Percentiles rank a stretch among this genome's conserved stretches.
phyloP scores from a whole-genome alignment of 2,888 invertebrate species.

The Morinoia aosen region DNA sequence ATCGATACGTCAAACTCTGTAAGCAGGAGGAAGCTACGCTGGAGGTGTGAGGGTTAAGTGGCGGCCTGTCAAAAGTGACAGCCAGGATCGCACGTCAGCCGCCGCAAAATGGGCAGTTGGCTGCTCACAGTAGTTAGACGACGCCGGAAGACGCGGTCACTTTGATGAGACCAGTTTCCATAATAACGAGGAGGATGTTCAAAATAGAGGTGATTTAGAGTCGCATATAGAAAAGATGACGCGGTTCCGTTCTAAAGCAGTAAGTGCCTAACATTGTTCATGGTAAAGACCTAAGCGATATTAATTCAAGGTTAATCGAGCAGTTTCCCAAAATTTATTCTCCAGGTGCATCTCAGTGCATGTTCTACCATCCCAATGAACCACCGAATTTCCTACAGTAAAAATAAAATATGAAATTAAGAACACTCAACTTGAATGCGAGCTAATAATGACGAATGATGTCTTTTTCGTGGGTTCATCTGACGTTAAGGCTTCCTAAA shows the following conservation, averaged over 20 bases:
- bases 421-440: background rate
- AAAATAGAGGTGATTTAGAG: background rate
- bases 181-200: slow-evolving; percentile 12
- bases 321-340: background rate
- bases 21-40: background rate
- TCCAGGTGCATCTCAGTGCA: background rate
- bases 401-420: background rate
- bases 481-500: background rate
- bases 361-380: background rate
- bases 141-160: slow-evolving; percentile 9
- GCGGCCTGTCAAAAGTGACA: slow-evolving; percentile 20
- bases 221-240: background rate
- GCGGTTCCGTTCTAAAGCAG: background rate
- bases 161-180: slow-evolving; percentile 3
- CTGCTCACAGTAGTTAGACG: background rate
- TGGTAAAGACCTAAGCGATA: slow-evolving; percentile 6
- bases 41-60: slow-evolving; percentile 34
- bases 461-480: background rate
- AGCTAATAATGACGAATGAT: background rate
- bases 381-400: background rate
- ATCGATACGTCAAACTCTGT: background rate
- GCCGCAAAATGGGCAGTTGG: background rate
- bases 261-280: background rate
- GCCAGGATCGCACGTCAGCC: slow-evolving; percentile 27
- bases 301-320: background rate